phyloP scores from a whole-genome alignment of 2,113 vertebrate genomes.

The Tyrannus savana region DNA sequence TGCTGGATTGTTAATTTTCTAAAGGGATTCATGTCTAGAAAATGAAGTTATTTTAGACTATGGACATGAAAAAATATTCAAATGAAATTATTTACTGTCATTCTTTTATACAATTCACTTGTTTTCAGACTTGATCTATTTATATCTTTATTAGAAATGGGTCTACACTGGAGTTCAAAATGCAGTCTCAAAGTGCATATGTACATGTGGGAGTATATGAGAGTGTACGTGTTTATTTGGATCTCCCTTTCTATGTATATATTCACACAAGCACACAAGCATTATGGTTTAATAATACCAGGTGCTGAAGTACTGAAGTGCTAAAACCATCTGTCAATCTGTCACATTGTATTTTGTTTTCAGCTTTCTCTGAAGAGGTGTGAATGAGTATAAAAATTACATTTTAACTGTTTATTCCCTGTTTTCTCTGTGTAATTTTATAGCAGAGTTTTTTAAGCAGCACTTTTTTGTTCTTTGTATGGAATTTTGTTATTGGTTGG shows the following conservation, averaged over 20 bases:
- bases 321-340: background rate
- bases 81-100: conserved; percentile 10
- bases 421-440: conserved; percentile 46
- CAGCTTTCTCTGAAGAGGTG: conserved; percentile 17
- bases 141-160: background rate
- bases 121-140: background rate
- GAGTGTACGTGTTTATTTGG: background rate
- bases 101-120: background rate
- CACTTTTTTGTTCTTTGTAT: conserved; percentile 67
- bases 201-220: background rate
- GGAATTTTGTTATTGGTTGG: conserved; percentile 17
- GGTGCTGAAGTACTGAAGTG: background rate
- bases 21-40: conserved; percentile 44
- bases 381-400: background rate
- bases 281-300: background rate
- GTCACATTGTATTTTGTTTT: background rate
- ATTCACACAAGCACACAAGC: background rate
- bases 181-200: background rate
- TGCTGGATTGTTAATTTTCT: conserved; percentile 45
- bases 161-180: conserved; percentile 45
- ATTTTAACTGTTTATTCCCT: conserved; percentile 43
- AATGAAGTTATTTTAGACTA: conserved; percentile 28
- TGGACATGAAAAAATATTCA: background rate
- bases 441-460: conserved; percentile 51
- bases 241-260: background rate